Evolutionary conservation across 2,113 vertebrate genomes (phyloP).

Genomic region (Phyllostomus hastatus): DNA sequence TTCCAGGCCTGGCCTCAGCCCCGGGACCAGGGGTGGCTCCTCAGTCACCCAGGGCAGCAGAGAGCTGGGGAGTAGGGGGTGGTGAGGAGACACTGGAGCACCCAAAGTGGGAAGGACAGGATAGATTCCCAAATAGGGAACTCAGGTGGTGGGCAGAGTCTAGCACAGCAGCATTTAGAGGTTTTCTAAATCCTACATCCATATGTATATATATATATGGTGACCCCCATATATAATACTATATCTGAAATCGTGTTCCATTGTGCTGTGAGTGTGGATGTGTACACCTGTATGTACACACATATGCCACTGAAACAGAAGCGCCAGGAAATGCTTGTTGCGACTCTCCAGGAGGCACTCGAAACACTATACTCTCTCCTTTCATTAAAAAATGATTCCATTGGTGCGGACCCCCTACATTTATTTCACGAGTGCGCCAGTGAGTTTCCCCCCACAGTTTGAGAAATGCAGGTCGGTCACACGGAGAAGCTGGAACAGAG

Average conservation of each 20-base stretch:
- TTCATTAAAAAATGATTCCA: background rate
- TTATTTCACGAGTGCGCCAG: background rate
- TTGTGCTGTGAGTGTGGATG: background rate
- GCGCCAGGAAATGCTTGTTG: background rate
- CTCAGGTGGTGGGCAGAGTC: background rate
- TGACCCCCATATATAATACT: background rate
- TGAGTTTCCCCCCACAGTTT: background rate
- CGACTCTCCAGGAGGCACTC: too few species aligned
- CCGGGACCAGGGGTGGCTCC: background rate
- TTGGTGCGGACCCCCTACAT: too few species aligned
- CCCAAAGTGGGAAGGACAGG: background rate
- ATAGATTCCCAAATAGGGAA: background rate
- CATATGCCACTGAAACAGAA: background rate
- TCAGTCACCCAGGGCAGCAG: background rate
- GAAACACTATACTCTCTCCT: background rate
- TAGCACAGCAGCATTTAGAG: background rate
- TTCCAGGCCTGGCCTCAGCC: background rate
- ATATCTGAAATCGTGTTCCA: background rate
- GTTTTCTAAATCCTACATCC: background rate
- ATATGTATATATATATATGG: background rate
- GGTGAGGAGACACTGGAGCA: background rate
- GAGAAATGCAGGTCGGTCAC: background rate
- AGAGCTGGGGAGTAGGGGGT: too few species aligned
- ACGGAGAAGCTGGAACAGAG: too few species aligned
- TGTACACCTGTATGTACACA: fast-evolving